Conservation (phyloP, 2,888 invertebrate species). For the Polyploca ridens region DNA sequence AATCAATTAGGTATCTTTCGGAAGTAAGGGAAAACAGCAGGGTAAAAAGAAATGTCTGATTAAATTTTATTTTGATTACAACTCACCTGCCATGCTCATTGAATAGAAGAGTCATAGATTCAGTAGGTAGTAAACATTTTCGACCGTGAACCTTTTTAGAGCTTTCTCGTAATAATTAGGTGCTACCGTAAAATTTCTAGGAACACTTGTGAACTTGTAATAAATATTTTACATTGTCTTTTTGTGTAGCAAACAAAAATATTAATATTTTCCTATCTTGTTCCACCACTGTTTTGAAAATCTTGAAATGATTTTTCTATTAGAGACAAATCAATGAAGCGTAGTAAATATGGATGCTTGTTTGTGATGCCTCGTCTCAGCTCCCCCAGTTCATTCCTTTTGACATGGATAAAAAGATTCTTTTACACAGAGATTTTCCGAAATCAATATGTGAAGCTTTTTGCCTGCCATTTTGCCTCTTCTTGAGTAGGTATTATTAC, state of each 20-base stretch:
- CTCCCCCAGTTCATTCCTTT: conserved; percentile 8
- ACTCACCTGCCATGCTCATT: too few species aligned
- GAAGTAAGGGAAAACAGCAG: too few species aligned
- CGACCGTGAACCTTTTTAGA: too few species aligned
- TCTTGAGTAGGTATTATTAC: background rate
- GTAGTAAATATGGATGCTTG: conserved; percentile 10
- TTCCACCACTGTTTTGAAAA: conserved; percentile 10
- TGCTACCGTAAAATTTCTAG: too few species aligned
- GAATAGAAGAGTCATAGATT: too few species aligned
- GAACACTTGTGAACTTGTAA: too few species aligned
- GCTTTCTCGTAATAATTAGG: background rate
- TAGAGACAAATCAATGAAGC: conserved; percentile 16
- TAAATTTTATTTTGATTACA: too few species aligned
- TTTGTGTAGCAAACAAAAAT: background rate
- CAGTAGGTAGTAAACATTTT: too few species aligned
- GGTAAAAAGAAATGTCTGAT: too few species aligned
- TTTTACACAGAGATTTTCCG: background rate
- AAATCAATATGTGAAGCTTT: background rate
- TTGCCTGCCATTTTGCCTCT: background rate
- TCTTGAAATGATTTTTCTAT: conserved; percentile 13
- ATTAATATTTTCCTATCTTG: background rate
- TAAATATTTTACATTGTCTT: background rate
- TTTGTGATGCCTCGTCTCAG: conserved; percentile 9
- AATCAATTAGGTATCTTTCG: too few species aligned
- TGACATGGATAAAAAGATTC: conserved; percentile 7